Conservation (phyloP, 2,888 invertebrate species). For the Petrolisthes manimaculis region DNA sequence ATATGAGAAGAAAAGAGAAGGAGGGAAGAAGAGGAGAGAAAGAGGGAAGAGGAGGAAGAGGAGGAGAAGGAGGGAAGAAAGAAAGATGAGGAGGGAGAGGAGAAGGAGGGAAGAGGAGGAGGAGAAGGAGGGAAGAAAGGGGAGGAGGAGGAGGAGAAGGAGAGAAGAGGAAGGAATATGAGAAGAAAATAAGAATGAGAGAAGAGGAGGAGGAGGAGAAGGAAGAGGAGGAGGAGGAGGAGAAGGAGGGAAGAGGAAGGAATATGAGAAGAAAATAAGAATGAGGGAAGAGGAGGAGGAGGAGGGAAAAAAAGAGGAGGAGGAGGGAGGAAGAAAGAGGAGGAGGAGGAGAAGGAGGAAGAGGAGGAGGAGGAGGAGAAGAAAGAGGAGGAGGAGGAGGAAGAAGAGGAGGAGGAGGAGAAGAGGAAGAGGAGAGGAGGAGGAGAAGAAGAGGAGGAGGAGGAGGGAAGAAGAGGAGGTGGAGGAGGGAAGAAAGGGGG, state of each 20-base stretch:
- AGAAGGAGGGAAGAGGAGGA: too few species aligned
- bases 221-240: too few species aligned
- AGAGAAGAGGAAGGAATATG: not conserved
- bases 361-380: slow-evolving; percentile 10
- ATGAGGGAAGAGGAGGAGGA: too few species aligned
- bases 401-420: slow-evolving; percentile 16
- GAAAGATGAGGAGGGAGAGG: slow-evolving; percentile 11
- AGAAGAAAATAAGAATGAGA: too few species aligned
- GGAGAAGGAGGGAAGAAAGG: not conserved
- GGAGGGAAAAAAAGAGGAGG: too few species aligned
- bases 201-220: too few species aligned
- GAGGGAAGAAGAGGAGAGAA: slow-evolving; percentile 8
- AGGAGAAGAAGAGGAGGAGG: not conserved
- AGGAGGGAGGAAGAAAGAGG: too few species aligned
- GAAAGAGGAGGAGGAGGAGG: slow-evolving; percentile 18
- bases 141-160: not conserved
- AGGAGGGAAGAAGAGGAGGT: slow-evolving; percentile 1
- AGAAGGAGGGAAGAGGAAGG: too few species aligned
- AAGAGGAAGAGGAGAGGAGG: slow-evolving; percentile 5
- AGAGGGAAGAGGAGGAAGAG: slow-evolving; percentile 8
- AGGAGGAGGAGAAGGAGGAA: slow-evolving; percentile 17
- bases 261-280: too few species aligned
- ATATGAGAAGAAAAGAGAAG: too few species aligned
- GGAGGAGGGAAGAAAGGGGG: slow-evolving; percentile 13
- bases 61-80: slow-evolving; percentile 4